These are phyloP conservation scores for Coreoperca whiteheadi DNA, from an alignment of 2,113 vertebrate species.

Conservation along the genomic window DNA sequence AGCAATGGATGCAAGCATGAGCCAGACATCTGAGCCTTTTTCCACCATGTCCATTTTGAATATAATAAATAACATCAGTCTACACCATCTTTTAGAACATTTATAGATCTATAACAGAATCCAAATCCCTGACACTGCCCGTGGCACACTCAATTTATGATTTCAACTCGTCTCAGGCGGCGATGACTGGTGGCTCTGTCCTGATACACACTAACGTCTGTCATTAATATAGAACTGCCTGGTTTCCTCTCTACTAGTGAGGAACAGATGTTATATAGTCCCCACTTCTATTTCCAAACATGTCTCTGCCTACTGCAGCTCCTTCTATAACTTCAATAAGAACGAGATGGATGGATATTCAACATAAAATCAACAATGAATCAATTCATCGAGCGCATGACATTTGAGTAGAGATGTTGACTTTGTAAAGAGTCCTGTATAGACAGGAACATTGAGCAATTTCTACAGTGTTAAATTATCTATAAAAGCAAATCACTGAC, in stretches of 20 bases:
- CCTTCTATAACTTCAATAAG: not conserved
- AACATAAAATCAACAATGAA: slow-evolving; percentile 24
- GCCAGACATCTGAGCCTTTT: not conserved
- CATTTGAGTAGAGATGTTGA: slow-evolving; percentile 20
- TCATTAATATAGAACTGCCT: slow-evolving; percentile 23
- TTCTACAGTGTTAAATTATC: not conserved
- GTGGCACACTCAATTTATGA: not conserved
- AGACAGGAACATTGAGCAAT: not conserved
- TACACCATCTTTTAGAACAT: not conserved
- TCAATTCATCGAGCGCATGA: not conserved
- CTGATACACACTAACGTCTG: not conserved
- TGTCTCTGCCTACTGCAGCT: slow-evolving; percentile 3
- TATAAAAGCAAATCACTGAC: not conserved
- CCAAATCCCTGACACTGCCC: not conserved
- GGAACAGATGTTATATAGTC: slow-evolving; percentile 35
- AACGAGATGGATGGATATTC: not conserved
- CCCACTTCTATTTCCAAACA: slow-evolving; percentile 18
- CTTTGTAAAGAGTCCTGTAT: not conserved
- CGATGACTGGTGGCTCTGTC: slow-evolving; percentile 10
- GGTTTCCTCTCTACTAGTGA: slow-evolving; percentile 27
- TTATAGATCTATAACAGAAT: not conserved
- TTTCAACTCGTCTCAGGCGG: slow-evolving; percentile 9
- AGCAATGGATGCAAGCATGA: not conserved
- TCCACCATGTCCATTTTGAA: not conserved
- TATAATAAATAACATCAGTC: not conserved